A percentile compares a stretch with the other conserved stretches of the same genome.
phyloP scores from a whole-genome alignment of 2,113 vertebrate species.

The Gambusia holbrooki region DNA sequence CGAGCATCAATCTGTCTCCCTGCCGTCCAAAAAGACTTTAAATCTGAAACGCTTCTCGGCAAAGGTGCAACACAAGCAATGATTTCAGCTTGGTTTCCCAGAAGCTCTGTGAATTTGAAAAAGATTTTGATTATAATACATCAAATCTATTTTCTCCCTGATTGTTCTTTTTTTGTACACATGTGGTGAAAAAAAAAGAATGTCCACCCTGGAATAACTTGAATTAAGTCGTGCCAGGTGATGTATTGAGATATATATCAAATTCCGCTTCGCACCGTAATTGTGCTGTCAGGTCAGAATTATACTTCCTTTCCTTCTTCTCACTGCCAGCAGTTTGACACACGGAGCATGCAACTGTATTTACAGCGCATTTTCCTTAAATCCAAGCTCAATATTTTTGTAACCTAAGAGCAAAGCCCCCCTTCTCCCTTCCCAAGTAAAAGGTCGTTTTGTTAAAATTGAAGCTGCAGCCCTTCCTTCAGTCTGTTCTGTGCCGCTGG shows the following conservation, averaged over 20 bases:
- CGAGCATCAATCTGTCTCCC: conserved; percentile 19
- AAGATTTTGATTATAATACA: conserved; percentile 27
- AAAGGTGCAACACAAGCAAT: conserved; percentile 4
- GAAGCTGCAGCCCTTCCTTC: conserved; percentile 48
- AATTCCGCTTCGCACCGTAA: conserved; percentile 36
- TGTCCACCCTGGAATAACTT: conserved; percentile 6
- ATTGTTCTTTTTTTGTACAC: conserved; percentile 15
- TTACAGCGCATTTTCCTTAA: conserved; percentile 55
- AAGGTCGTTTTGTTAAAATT: conserved; percentile 65
- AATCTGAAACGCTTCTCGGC: conserved; percentile 13
- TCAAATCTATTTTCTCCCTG: conserved; percentile 37
- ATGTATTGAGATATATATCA: conserved; percentile 40
- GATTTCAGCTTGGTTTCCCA: neutral
- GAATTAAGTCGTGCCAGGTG: conserved; percentile 39
- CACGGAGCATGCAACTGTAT: conserved; percentile 51
- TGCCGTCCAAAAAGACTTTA: conserved; percentile 24
- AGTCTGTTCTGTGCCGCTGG: conserved; percentile 64
- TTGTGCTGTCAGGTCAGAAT: conserved; percentile 45
- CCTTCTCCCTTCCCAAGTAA: neutral
- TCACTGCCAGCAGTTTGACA: conserved; percentile 38
- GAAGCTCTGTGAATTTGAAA: conserved; percentile 19
- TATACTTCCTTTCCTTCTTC: conserved; percentile 65
- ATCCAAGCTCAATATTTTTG: conserved; percentile 81
- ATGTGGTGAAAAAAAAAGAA: conserved; percentile 5
- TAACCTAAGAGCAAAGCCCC: conserved; percentile 64